A percentile compares a stretch with the other conserved stretches of the same genome.
Conservation (phyloP, 64 coral and sea anemone genomes). For the Porites lutea region DNA sequence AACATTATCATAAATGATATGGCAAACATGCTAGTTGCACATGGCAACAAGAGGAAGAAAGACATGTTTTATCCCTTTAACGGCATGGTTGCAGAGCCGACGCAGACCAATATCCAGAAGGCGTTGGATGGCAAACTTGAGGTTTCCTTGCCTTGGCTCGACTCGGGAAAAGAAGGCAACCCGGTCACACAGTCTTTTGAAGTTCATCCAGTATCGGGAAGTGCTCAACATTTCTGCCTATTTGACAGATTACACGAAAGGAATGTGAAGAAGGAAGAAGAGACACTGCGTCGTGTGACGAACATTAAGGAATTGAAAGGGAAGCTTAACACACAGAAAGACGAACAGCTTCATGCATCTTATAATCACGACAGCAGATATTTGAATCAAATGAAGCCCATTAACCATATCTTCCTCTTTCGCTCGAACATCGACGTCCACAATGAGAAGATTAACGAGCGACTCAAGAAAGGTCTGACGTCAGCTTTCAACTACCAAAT, state of each 20-base stretch:
- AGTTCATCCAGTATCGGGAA: slow-evolving; percentile 50
- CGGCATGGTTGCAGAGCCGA: slow-evolving; percentile 53
- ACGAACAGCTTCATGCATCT: slow-evolving; percentile 46
- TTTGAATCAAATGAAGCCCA: slow-evolving; percentile 54
- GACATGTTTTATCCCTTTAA: too few relatives aligned
- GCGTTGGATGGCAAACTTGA: slow-evolving; percentile 10
- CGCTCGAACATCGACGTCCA: slow-evolving; percentile 50
- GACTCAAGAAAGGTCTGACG: neutral
- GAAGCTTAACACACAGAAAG: slow-evolving; percentile 40
- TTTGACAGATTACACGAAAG: slow-evolving; percentile 66
- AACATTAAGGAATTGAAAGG: slow-evolving; percentile 24
- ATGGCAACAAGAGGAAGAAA: too few relatives aligned
- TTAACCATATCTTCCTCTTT: slow-evolving; percentile 67
- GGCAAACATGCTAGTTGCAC: too few relatives aligned
- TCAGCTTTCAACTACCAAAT: slow-evolving; percentile 22
- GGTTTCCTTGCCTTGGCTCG: slow-evolving; percentile 48
- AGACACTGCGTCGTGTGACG: slow-evolving; percentile 35
- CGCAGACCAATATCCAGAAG: neutral
- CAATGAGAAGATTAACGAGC: slow-evolving; percentile 52
- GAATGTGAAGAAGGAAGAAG: slow-evolving; percentile 48
- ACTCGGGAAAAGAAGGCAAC: neutral
- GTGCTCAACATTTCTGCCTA: slow-evolving; percentile 15
- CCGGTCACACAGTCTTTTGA: neutral
- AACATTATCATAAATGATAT: too few relatives aligned
- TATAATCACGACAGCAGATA: slow-evolving; percentile 59